A percentile compares a stretch with the other conserved stretches of the same genome.
phyloP scores from a whole-genome alignment of 2,888 invertebrate species.

The Pherbina coryleti region DNA sequence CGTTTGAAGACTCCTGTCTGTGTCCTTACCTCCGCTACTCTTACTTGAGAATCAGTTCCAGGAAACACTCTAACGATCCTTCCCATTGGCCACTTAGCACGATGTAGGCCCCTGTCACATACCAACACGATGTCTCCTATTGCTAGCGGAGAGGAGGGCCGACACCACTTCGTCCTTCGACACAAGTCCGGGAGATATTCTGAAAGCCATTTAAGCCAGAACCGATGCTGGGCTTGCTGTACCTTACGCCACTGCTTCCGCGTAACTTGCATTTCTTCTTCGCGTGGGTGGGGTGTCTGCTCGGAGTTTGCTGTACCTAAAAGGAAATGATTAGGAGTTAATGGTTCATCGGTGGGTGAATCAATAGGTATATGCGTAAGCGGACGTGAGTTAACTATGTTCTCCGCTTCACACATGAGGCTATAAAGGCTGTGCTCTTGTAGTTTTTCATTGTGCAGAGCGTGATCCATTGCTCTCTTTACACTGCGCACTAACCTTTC shows the following conservation, averaged over 20 bases:
- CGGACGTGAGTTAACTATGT: conserved; percentile 38
- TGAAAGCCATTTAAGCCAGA: neutral
- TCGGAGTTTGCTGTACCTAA: conserved; percentile 34
- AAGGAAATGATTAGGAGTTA: conserved; percentile 39
- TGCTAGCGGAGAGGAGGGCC: conserved; percentile 34
- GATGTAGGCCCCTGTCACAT: conserved; percentile 35
- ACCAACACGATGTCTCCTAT: conserved; percentile 38
- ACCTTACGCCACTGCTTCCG: conserved; percentile 20
- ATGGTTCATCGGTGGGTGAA: conserved; percentile 30
- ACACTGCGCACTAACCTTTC: conserved; percentile 38
- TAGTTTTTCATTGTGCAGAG: neutral
- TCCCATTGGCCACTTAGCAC: conserved; percentile 21
- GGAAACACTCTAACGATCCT: neutral
- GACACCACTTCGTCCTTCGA: conserved; percentile 44
- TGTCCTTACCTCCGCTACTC: conserved; percentile 22
- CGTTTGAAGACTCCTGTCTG: conserved; percentile 9
- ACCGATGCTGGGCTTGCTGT: conserved; percentile 1
- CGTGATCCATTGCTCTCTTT: conserved; percentile 24
- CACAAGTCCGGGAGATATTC: conserved; percentile 28
- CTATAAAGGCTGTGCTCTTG: conserved; percentile 5
- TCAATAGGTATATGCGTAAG: conserved; percentile 36
- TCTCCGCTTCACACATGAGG: conserved; percentile 31
- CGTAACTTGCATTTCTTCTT: conserved; percentile 19
- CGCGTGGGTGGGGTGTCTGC: conserved; percentile 26
- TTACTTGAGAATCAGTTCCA: conserved; percentile 29